Evolutionary conservation across 2,113 vertebrate genomes (phyloP), one percentile per base, ranked within the genome.

Genomic region (Vulpes ferrilata): DNA sequence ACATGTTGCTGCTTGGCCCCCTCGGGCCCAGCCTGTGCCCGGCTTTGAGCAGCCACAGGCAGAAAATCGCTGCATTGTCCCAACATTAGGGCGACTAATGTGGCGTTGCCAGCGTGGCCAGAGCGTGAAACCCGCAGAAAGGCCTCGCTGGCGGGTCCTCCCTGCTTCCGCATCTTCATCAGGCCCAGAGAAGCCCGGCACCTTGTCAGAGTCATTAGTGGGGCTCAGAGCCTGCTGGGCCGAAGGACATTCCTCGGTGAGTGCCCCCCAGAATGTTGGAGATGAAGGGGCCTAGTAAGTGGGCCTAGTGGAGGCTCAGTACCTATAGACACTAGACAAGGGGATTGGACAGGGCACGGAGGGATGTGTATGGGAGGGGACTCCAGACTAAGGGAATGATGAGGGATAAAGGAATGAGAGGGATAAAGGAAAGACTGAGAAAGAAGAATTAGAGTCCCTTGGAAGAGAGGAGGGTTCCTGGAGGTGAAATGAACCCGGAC

Each of bases 61-160:
- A 98, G 98, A 98, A 98, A 98, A 98, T 98, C 38, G 96, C 94
- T 83, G 88, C 82, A 98, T 98, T 98, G 98, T 98, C 97, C 91
- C 11, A 0, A 88, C 95, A 84, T 95, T 74, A 97, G 94, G 82
- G 94, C 11, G 67, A 73, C 82, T 95, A 97, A 97, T 96, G 96
- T 0, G 7, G 94, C 88, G 6, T 97, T 64, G 25, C 93, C 19
- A 80, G 81, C 30, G 8, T 2, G 93, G 90, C 88, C 71, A 11
- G 97, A 98, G 98, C 98, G 98, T 99, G 99, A 99, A 99, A 99
- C 97, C 53, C n/a, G 76, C 48, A 98, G 98, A 99, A 99, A 99
- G 98, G 98, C 82, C 5, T 98, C 87, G 96, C 98, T 96, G 87
- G 98, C 35, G 87, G 59, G 92, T 51, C 79, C 78, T 76, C 97